Conservation (phyloP, 53 echinoderm and acorn worm species). For the Echinometra lucunter region DNA sequence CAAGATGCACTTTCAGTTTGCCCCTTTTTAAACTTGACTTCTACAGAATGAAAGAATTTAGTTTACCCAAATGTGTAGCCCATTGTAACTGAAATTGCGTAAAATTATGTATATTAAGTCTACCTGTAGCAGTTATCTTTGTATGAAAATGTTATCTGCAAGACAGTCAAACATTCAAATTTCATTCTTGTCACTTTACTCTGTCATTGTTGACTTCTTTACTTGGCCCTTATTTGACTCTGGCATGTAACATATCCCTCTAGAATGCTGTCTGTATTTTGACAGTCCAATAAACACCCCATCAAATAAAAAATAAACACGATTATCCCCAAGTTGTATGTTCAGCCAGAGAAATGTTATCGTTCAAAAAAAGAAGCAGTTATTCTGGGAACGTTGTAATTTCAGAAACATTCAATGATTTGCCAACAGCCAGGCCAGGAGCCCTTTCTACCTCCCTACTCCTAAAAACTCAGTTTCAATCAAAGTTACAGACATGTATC, state of each 20-base stretch:
- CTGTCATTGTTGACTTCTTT: not conserved
- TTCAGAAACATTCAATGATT: conserved; percentile 56
- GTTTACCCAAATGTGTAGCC: not conserved
- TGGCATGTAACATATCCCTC: conserved; percentile 42
- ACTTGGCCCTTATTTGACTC: not conserved
- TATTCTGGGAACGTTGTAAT: conserved; percentile 32
- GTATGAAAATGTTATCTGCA: not conserved
- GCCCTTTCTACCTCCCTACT: not conserved
- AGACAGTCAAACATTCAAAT: not conserved
- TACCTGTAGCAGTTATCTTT: not conserved
- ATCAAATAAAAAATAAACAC: conserved; percentile 59
- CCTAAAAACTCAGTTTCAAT: conserved; percentile 43
- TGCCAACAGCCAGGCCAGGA: conserved; percentile 31
- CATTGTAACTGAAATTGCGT: not conserved
- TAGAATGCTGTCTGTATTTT: conserved; percentile 50
- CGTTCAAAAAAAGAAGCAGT: conserved; percentile 28
- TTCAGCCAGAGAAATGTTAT: conserved; percentile 37
- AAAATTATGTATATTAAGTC: not conserved
- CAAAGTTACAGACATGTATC: conserved; percentile 42
- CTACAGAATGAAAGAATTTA: not conserved
- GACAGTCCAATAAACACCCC: conserved; percentile 56
- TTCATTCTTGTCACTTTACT: not conserved
- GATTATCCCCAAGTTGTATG: conserved; percentile 59
- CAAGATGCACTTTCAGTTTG: not conserved
- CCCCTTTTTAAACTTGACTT: not conserved